Base-by-base conservation (phyloP, 2,888 invertebrate genomes). In the Ophion obscuratus region DNA sequence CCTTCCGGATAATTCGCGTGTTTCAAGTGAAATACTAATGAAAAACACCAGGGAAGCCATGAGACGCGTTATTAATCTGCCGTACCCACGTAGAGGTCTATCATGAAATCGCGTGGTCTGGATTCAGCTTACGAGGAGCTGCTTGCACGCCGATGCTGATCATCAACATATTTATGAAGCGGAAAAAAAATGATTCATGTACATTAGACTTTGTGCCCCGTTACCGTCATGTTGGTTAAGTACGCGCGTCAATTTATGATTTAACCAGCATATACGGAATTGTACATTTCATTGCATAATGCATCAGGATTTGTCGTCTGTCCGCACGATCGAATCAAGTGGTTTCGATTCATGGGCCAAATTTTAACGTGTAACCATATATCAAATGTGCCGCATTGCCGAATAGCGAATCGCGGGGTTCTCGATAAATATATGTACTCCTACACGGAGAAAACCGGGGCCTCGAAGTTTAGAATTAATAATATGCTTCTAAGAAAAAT, bases 91-190 rank as follows among this genome's bases (percentile, higher is more conserved):
- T 31, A 31, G 24, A 66, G 14, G 9, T 66, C 31, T 57, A 40
- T 57, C 5, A 3, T 57, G 36, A 47, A 64, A 20, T 68, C 66
- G 44, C 44, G 14, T 9, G 24, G 44, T n/a, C 11, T 53, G 59
- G 57, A 59, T 59, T 57, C 44, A 53, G 36, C 59, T 27, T 53
- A 64, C 17, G 57, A 67, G 7, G 7, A 27, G 31, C 27, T 9
- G 44, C n/a, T 57, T 40, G 20, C 61, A 44, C 70, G 70, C 61
- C 40, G 36, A 31, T 53, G 61, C 24, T 24, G n/a, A 17, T n/a
- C n/a, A 68, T 78, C 40, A 68, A 57, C 61, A 68, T 78, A 70
- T 78, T 44, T 70, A 68, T 68, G 66, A 59, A 24, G 68, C 24
- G 27, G 59, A 68, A 24, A 78, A 67, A 53, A 78, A 24, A 62